Percentiles rank a stretch among this genome's conserved stretches.
These are phyloP conservation scores for Folsomia candida DNA, from an alignment of 2,888 invertebrate species.

Conservation along the genomic window DNA sequence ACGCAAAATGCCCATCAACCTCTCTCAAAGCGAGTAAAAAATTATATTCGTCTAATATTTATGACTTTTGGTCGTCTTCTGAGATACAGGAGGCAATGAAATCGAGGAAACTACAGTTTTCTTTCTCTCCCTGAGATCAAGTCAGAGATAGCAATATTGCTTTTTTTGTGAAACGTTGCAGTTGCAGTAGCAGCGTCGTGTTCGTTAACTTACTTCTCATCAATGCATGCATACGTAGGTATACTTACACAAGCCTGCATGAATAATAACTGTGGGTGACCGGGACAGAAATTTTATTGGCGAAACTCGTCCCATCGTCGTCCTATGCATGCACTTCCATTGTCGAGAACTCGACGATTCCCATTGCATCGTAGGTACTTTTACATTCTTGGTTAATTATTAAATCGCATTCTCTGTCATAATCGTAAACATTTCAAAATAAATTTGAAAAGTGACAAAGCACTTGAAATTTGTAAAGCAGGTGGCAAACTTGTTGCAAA, in stretches of 20 bases:
- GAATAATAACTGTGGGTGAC: not conserved
- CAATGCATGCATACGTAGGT: no score
- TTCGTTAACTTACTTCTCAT: not conserved
- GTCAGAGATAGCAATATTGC: not conserved
- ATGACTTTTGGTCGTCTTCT: not conserved
- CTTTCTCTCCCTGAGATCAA: not conserved
- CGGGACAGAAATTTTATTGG: not conserved
- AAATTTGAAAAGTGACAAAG: slow-evolving; percentile 11
- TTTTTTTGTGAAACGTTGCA: not conserved
- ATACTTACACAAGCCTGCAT: no score
- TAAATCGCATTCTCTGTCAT: not conserved
- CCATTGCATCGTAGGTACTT: no score
- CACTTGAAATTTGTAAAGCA: not conserved
- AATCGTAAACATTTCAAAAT: slow-evolving; percentile 14
- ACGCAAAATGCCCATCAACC: slow-evolving; percentile 1
- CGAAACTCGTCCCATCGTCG: not conserved
- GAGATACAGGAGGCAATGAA: not conserved
- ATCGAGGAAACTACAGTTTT: slow-evolving; percentile 1
- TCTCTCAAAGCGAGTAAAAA: not conserved
- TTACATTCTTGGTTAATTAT: not conserved
- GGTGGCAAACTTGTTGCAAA: slow-evolving; percentile 12
- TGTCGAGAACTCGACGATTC: no score
- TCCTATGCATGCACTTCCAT: not conserved
- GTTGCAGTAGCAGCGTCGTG: not conserved
- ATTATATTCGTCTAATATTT: not conserved